A percentile compares a stretch with the other conserved stretches of the same genome.
Evolutionary conservation across 2,888 invertebrate species (phyloP).

Genomic region (Thereva nobilitata): DNA sequence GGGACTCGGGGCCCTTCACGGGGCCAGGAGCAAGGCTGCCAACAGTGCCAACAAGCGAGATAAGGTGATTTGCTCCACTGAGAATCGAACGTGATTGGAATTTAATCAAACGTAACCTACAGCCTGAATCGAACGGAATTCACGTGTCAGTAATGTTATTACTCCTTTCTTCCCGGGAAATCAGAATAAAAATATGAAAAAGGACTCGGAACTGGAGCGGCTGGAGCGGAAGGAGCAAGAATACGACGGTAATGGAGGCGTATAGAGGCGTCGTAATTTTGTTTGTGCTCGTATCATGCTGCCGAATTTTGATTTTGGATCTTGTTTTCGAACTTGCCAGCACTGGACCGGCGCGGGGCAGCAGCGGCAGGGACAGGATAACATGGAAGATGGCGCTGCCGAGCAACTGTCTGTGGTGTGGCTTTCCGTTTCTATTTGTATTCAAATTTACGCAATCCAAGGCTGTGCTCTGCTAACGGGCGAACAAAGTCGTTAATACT

Average conservation of each 20-base stretch:
- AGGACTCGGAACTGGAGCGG: background rate
- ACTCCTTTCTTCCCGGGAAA: slow-evolving; percentile 33
- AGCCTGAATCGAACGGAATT: slow-evolving; percentile 30
- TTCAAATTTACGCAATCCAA: slow-evolving; percentile 29
- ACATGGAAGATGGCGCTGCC: background rate
- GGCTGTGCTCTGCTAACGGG: slow-evolving; percentile 19
- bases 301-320: slow-evolving; percentile 33
- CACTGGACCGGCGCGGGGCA: background rate
- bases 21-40: slow-evolving; percentile 13
- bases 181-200: slow-evolving; percentile 33
- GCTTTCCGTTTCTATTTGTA: slow-evolving; percentile 29
- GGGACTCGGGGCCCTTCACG: background rate
- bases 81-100: slow-evolving; percentile 39
- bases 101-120: slow-evolving; percentile 36
- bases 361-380: background rate
- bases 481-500: slow-evolving; percentile 20
- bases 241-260: slow-evolving; percentile 23
- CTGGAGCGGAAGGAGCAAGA: slow-evolving; percentile 16
- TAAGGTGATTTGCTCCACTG: slow-evolving; percentile 32
- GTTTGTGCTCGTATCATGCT: slow-evolving; percentile 30
- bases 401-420: background rate
- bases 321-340: background rate
- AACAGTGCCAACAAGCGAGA: slow-evolving; percentile 29
- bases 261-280: slow-evolving; percentile 26
- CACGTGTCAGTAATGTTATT: slow-evolving; percentile 36